A percentile compares a stretch with the other conserved stretches of the same genome.
These are phyloP conservation scores for Scaeva pyrastri DNA, from an alignment of 2,888 invertebrate genomes.

Conservation along the genomic window DNA sequence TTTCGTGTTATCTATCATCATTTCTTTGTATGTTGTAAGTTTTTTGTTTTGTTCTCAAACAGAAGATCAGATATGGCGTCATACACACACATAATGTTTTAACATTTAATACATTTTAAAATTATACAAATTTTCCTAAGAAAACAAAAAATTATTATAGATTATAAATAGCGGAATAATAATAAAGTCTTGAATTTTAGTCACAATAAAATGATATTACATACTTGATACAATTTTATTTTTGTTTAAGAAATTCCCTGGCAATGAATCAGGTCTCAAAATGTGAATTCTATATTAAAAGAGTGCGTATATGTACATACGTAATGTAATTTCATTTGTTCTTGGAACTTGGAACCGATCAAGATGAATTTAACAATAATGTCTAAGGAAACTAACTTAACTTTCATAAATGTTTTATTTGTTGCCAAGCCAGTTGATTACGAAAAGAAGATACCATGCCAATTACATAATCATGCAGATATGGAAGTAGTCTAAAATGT, in stretches of 20 bases:
- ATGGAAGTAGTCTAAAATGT: no score
- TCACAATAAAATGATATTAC: constrained; percentile 65
- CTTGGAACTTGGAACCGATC: no score
- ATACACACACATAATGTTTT: background rate
- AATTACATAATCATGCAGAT: no score
- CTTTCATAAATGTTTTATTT: no score
- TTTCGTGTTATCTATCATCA: constrained; percentile 3
- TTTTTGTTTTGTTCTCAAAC: background rate
- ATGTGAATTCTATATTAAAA: no score
- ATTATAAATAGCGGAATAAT: constrained; percentile 44
- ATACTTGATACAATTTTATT: background rate
- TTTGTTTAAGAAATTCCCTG: background rate
- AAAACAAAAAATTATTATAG: constrained; percentile 29
- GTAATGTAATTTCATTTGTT: no score
- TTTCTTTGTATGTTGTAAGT: background rate
- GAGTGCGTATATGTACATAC: no score
- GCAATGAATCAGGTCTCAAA: background rate
- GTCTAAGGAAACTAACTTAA: no score
- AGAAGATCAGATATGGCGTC: background rate
- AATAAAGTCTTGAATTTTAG: constrained; percentile 72
- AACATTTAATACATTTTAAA: constrained; percentile 46
- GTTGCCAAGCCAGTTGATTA: no score
- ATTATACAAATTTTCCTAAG: constrained; percentile 59
- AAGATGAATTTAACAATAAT: no score
- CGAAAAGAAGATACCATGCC: no score